Percentiles rank a stretch among this genome's conserved stretches.
These are phyloP conservation scores for Glyptemys insculpta DNA, from an alignment of 2,797 vertebrate species.

Conservation along the genomic window DNA sequence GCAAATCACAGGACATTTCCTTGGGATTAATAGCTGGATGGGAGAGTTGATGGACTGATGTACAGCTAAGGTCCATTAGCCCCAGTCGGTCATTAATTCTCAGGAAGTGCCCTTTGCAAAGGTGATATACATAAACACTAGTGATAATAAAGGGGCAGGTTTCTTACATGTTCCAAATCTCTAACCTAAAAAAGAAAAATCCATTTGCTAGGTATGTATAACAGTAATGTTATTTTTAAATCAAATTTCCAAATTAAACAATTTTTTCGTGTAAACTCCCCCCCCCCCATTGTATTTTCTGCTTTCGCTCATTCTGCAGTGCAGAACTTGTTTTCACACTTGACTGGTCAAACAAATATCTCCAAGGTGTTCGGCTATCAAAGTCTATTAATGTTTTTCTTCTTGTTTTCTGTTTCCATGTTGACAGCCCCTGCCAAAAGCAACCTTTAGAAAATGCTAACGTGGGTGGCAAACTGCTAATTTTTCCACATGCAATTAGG, in stretches of 20 bases:
- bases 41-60: not conserved
- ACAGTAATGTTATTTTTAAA: not conserved
- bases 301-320: not conserved
- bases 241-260: not conserved
- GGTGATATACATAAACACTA: not conserved
- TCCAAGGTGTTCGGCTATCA: not conserved
- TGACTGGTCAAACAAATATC: not conserved
- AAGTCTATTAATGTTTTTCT: not conserved
- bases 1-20: constrained; percentile 29
- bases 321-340: not conserved
- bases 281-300: not conserved
- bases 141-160: not conserved
- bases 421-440: not conserved
- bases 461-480: not conserved
- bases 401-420: not conserved
- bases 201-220: not conserved
- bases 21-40: not conserved
- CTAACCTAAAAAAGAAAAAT: not conserved
- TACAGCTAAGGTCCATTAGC: not conserved
- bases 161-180: not conserved
- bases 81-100: constrained; percentile 3
- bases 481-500: constrained; percentile 22
- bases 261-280: not conserved
- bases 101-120: constrained; percentile 15
- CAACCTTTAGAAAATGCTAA: constrained; percentile 50